phyloP scores from a whole-genome alignment of 2,113 vertebrate species.

The Cromileptes altivelis region DNA sequence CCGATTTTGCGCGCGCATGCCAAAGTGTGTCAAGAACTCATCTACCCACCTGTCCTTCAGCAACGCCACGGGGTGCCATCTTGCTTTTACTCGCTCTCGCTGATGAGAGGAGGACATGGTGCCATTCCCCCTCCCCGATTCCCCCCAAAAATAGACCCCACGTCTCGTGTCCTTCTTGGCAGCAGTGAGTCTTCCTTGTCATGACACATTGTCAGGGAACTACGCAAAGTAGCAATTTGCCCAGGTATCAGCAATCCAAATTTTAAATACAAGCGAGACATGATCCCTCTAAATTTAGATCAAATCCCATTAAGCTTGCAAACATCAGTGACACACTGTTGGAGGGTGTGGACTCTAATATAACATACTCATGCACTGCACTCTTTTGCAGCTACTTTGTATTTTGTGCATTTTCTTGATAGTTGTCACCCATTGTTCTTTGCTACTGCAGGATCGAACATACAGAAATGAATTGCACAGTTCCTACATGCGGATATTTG shows the following conservation, averaged over 20 bases:
- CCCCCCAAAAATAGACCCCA: conserved; percentile 81
- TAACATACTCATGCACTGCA: conserved; percentile 35
- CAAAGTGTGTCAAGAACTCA: conserved; percentile 81
- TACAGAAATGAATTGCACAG: not conserved
- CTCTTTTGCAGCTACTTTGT: conserved; percentile 33
- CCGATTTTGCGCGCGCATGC: conserved; percentile 48
- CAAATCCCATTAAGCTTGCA: conserved; percentile 82
- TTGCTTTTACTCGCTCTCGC: conserved; percentile 68
- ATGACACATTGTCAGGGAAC: conserved; percentile 79
- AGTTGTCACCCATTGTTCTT: not conserved
- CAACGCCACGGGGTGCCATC: conserved; percentile 76
- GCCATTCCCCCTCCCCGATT: conserved; percentile 44
- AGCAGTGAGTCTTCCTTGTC: conserved; percentile 80
- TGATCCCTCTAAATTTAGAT: conserved; percentile 83
- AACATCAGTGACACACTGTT: conserved; percentile 67
- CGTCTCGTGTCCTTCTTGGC: conserved; percentile 55
- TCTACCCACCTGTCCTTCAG: conserved; percentile 78
- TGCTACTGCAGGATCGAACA: not conserved
- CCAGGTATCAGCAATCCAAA: conserved; percentile 75
- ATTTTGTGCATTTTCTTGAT: conserved; percentile 16
- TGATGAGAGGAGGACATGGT: conserved; percentile 68
- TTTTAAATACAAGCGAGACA: conserved; percentile 75
- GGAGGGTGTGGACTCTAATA: conserved; percentile 55
- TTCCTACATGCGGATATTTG: not conserved
- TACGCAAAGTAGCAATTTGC: conserved; percentile 83